A percentile compares a stretch with the other conserved stretches of the same genome.
phyloP scores from a whole-genome alignment of 1,140 invertebrate species.

The Diorhabda sublineata region DNA sequence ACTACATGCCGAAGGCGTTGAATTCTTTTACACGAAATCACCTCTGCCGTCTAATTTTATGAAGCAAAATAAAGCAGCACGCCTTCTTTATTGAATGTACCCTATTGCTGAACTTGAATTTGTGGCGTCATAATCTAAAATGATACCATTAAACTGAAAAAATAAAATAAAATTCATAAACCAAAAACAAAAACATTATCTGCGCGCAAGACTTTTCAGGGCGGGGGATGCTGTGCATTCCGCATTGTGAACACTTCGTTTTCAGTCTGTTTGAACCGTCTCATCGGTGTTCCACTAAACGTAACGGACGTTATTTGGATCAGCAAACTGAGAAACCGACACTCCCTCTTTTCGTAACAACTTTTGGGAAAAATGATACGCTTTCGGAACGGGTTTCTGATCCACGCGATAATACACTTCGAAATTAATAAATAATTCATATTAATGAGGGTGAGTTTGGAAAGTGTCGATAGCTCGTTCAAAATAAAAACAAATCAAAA shows the following conservation, averaged over 20 bases:
- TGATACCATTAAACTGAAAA: background rate
- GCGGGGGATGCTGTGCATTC: slow-evolving; percentile 5
- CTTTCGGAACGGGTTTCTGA: background rate
- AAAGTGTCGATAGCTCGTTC: slow-evolving; percentile 3
- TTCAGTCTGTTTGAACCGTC: slow-evolving; percentile 8
- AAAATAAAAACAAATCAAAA: background rate
- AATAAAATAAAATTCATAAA: background rate
- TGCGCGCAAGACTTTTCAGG: slow-evolving; percentile 13
- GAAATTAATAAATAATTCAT: background rate
- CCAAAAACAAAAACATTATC: slow-evolving; percentile 11
- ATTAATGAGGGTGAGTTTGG: background rate
- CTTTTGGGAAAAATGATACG: slow-evolving; percentile 5
- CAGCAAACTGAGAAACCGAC: slow-evolving; percentile 8
- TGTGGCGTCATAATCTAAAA: background rate
- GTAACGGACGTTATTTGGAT: background rate
- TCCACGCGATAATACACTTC: background rate
- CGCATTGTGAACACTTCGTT: slow-evolving; percentile 13
- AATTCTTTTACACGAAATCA: too few species aligned
- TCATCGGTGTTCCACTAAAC: background rate
- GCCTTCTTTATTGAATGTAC: too few species aligned
- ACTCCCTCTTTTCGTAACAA: slow-evolving; percentile 16
- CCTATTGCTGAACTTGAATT: background rate
- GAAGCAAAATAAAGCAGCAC: too few species aligned
- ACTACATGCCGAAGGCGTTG: too few species aligned
- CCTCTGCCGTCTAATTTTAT: too few species aligned